Conservation (phyloP, 2,113 vertebrate species). For the Istiophorus platypterus region DNA sequence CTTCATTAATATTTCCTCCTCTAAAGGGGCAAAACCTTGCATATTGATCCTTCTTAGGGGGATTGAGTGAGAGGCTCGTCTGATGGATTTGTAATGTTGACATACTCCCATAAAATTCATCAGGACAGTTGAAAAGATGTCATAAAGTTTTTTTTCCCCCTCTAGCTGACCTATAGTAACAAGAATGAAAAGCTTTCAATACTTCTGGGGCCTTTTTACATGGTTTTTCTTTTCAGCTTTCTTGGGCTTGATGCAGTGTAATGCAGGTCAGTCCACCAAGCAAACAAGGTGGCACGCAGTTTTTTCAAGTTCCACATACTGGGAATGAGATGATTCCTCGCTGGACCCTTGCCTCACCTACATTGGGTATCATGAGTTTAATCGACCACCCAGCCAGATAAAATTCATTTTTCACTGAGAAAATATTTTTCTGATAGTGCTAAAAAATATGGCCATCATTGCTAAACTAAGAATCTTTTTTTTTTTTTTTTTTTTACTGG, state of each 20-base stretch:
- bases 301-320: slow-evolving; percentile 22
- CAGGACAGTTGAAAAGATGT: slow-evolving; percentile 9
- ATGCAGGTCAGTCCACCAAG: neutral
- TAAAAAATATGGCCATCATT: slow-evolving; percentile 40
- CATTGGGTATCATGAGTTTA: slow-evolving; percentile 52
- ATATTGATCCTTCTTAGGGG: slow-evolving; percentile 44
- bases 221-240: slow-evolving; percentile 17
- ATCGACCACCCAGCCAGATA: slow-evolving; percentile 53
- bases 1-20: slow-evolving; percentile 34
- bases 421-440: slow-evolving; percentile 44
- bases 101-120: slow-evolving; percentile 11
- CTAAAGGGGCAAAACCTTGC: slow-evolving; percentile 21
- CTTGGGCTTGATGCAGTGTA: neutral
- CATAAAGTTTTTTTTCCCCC: neutral
- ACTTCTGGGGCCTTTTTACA: slow-evolving; percentile 3
- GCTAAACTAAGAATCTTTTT: slow-evolving; percentile 19
- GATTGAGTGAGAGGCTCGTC: slow-evolving; percentile 22
- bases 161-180: slow-evolving; percentile 9
- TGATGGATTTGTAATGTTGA: slow-evolving; percentile 38
- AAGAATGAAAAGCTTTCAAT: slow-evolving; percentile 15
- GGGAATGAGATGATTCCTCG: slow-evolving; percentile 41
- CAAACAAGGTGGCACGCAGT: neutral
- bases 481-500: neutral
- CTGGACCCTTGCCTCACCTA: slow-evolving; percentile 53
- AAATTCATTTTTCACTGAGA: slow-evolving; percentile 47